These are phyloP conservation scores for Molossus molossus DNA, from an alignment of 2,797 vertebrate genomes.

Conservation along the genomic window DNA sequence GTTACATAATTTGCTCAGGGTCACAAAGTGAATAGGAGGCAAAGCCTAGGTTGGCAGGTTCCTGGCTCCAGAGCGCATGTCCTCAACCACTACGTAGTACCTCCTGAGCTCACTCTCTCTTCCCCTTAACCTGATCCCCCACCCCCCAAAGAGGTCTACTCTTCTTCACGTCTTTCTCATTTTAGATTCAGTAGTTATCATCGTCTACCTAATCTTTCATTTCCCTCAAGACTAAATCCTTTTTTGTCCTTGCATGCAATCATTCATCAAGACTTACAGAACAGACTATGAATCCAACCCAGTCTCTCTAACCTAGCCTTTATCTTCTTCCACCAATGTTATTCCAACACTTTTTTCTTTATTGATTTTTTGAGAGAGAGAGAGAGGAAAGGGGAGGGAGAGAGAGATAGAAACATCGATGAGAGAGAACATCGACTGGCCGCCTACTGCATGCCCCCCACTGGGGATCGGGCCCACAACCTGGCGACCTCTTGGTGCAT, in stretches of 20 bases:
- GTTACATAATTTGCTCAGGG: not conserved
- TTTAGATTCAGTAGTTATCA: not conserved
- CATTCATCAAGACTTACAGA: not conserved
- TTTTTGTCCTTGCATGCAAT: not conserved
- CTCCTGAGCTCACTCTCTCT: not conserved
- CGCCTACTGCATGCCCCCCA: no score
- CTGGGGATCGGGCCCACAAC: no score
- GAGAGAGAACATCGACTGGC: no score
- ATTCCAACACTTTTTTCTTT: not conserved
- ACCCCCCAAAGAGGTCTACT: not conserved
- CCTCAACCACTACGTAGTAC: not conserved
- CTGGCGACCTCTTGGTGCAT: no score
- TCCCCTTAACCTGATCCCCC: not conserved
- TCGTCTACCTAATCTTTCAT: not conserved
- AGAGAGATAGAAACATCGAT: no score
- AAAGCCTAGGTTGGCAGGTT: not conserved
- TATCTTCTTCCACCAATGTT: not conserved
- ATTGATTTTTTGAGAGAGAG: no score
- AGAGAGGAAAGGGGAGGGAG: no score
- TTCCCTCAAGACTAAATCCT: not conserved
- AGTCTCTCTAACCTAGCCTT: not conserved
- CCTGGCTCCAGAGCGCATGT: not conserved
- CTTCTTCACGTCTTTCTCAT: not conserved
- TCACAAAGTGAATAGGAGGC: not conserved
- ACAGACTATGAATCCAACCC: not conserved